Evolutionary conservation across 2,113 vertebrate species (phyloP), one percentile per base, ranked within the genome.

Genomic region (Chloropsis hardwickii): DNA sequence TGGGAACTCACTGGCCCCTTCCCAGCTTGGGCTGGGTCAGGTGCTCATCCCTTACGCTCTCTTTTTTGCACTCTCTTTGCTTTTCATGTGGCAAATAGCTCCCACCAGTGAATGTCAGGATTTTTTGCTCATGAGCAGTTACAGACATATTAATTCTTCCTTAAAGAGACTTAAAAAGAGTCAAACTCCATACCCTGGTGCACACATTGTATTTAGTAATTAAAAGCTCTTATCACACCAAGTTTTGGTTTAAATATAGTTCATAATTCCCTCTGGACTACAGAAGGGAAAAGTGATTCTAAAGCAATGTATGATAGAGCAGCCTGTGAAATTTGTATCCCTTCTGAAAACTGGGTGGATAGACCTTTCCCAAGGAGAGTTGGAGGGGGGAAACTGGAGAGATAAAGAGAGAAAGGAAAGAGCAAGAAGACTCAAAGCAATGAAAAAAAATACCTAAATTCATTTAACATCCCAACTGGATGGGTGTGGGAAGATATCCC

Each of bases 201-300:
- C 37, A 35, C 42, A 40, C 10, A 15, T 65, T 81, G 88, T 90
- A 82, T 93, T 73, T 86, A 40, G 87, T 77, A 94, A 95, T 97
- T 94, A 96, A 91, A 95, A 62, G 33, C 62, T 80, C 82, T 95
- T 93, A 91, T 94, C 14, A 0, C n/a, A 50, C 25, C 25, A 51
- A 80, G 72, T 56, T 81, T 62, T 83, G 24, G 15, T 67, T 91
- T 96, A 94, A 96, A 94, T 93, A 90, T 96, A 90, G 51, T 51
- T 80, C 62, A 40, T 33, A 64, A 10, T 48, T 73, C 65, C 67
- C 83, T 29, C 29, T 47, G 81, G 91, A 51, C 57, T 57, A 48
- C 3, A 10, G 53, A 86, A 77, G 35, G 28, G 35, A 73, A 45
- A 89, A 76, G 50, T 54, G 9, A 54, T 84, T 82, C 53, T 84